Conservation (phyloP, 2,113 vertebrate genomes). For the Tragelaphus strepsiceros region DNA sequence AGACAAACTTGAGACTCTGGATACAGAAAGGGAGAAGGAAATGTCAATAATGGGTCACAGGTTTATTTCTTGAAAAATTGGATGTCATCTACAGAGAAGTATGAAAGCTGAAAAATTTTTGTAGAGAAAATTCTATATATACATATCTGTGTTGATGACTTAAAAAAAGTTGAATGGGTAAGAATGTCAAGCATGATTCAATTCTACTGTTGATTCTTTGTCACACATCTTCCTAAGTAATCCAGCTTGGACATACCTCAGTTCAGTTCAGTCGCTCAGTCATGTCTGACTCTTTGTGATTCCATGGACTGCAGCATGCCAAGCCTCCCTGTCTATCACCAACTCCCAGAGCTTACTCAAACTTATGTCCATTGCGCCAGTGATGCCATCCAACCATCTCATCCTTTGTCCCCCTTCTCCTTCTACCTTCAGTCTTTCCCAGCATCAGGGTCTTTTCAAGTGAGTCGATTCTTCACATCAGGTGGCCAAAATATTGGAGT, state of each 20-base stretch:
- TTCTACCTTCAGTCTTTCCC: background rate
- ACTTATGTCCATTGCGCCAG: background rate
- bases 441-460: background rate
- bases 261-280: background rate
- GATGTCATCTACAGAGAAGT: background rate
- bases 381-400: background rate
- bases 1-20: background rate
- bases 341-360: background rate
- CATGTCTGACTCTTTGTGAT: fast-evolving
- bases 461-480: background rate
- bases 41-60: background rate
- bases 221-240: background rate
- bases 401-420: background rate
- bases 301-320: background rate
- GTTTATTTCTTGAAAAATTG: background rate
- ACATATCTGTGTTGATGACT: background rate
- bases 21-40: background rate
- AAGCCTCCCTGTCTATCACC: background rate
- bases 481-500: background rate
- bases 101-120: background rate
- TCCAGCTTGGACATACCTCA: background rate
- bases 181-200: background rate
- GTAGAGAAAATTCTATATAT: background rate
- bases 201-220: background rate
- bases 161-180: background rate